These are phyloP conservation scores for Orycteropus afer DNA, from an alignment of 2,113 vertebrate genomes.

Conservation along the genomic window DNA sequence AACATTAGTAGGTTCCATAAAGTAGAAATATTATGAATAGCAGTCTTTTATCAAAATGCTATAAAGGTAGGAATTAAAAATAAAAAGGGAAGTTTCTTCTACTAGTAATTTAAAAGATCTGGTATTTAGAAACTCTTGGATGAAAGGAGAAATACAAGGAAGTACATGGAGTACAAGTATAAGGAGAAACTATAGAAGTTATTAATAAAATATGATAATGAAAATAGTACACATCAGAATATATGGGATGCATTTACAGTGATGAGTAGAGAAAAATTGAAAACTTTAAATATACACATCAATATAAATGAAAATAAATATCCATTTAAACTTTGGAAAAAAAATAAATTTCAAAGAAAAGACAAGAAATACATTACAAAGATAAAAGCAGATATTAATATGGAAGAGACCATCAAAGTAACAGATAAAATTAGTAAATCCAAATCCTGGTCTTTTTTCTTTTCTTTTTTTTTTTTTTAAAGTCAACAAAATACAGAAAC, in stretches of 20 bases:
- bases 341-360: not conserved
- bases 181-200: not conserved
- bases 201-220: not conserved
- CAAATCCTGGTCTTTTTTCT: too few species aligned
- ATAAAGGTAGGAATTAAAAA: too few species aligned
- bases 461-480: not conserved
- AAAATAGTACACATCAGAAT: not conserved
- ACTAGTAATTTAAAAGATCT: conserved; percentile 4
- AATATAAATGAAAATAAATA: not conserved
- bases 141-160: not conserved
- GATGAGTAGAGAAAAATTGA: not conserved
- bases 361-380: not conserved
- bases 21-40: too few species aligned
- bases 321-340: not conserved
- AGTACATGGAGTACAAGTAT: too few species aligned
- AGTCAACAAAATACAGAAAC: not conserved
- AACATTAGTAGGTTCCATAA: too few species aligned
- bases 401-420: not conserved
- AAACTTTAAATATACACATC: not conserved
- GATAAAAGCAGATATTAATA: not conserved
- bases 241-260: not conserved
- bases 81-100: not conserved
- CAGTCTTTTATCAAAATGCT: too few species aligned
- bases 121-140: not conserved
- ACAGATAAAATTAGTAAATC: not conserved